Percentiles rank a stretch among this genome's conserved stretches.
These are phyloP conservation scores for Eilema sororculum DNA, from an alignment of 2,888 invertebrate genomes.

Conservation along the genomic window DNA sequence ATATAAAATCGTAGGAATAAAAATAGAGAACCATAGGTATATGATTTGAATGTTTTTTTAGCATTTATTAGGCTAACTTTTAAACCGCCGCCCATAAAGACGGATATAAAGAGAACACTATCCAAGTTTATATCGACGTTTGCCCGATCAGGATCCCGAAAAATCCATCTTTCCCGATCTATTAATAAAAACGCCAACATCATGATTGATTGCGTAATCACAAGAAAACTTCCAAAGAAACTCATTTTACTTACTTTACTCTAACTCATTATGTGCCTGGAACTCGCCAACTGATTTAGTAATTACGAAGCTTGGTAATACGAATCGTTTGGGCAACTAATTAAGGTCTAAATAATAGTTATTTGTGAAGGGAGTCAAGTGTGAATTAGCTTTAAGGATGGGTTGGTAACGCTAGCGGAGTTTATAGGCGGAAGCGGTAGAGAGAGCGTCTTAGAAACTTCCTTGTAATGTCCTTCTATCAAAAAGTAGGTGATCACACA, in stretches of 20 bases:
- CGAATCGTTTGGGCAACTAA: conserved; percentile 11
- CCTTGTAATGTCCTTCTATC: too few relatives aligned
- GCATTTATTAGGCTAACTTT: too few relatives aligned
- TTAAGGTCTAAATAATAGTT: not conserved
- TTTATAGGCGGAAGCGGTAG: too few relatives aligned
- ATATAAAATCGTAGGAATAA: too few relatives aligned
- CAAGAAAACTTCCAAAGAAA: conserved; percentile 15
- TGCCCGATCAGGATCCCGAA: not conserved
- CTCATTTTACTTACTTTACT: not conserved
- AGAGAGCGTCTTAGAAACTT: too few relatives aligned
- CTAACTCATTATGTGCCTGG: conserved; percentile 1
- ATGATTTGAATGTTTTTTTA: too few relatives aligned
- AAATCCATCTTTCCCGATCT: not conserved
- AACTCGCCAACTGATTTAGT: conserved; percentile 9
- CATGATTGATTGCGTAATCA: conserved; percentile 12
- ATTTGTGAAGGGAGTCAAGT: not conserved
- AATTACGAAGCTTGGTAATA: not conserved
- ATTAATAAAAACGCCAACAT: conserved; percentile 9
- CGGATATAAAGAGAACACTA: too few relatives aligned
- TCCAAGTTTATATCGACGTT: too few relatives aligned
- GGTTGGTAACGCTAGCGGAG: not conserved
- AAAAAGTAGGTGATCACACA: too few relatives aligned
- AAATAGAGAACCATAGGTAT: too few relatives aligned
- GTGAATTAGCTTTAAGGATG: not conserved
- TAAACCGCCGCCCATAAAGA: too few relatives aligned